phyloP scores from a whole-genome alignment of 1,140 invertebrate genomes.

The Episyrphus balteatus region DNA sequence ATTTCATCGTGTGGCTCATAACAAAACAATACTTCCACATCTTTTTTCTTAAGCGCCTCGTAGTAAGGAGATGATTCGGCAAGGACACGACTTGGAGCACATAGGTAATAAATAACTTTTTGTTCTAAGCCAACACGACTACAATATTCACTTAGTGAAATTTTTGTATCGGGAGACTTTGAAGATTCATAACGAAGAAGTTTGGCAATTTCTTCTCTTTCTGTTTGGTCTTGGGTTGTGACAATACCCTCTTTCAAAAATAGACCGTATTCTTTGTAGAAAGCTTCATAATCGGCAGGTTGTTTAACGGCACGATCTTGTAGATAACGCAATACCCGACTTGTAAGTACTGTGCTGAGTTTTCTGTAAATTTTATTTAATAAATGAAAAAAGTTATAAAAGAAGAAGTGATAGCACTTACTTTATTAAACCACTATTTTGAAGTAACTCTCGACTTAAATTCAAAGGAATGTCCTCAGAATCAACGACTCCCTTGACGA shows the following conservation, averaged over 20 bases:
- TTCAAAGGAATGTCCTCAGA: constrained; percentile 97
- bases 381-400: constrained; percentile 9
- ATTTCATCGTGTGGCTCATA: constrained; percentile 94
- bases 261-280: constrained; percentile 85
- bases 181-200: constrained; percentile 90
- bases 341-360: constrained; percentile 73
- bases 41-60: constrained; percentile 77
- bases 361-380: constrained; percentile 49
- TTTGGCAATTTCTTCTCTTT: constrained; percentile 89
- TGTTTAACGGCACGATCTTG: constrained; percentile 78
- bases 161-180: constrained; percentile 54
- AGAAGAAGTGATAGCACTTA: constrained; percentile 36
- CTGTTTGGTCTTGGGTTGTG: constrained; percentile 60
- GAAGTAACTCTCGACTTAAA: constrained; percentile 87
- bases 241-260: constrained; percentile 95
- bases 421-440: constrained; percentile 85
- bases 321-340: constrained; percentile 75
- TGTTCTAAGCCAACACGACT: constrained; percentile 64
- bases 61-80: constrained; percentile 91
- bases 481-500: constrained; percentile 92
- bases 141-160: constrained; percentile 80
- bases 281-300: constrained; percentile 66
- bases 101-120: constrained; percentile 85
- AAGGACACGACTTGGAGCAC: constrained; percentile 81
- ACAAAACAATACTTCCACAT: constrained; percentile 88